Evolutionary conservation across 2,888 invertebrate species (phyloP), one percentile per base, ranked within the genome.

Genomic region (Chrysomela aeneicollis): DNA sequence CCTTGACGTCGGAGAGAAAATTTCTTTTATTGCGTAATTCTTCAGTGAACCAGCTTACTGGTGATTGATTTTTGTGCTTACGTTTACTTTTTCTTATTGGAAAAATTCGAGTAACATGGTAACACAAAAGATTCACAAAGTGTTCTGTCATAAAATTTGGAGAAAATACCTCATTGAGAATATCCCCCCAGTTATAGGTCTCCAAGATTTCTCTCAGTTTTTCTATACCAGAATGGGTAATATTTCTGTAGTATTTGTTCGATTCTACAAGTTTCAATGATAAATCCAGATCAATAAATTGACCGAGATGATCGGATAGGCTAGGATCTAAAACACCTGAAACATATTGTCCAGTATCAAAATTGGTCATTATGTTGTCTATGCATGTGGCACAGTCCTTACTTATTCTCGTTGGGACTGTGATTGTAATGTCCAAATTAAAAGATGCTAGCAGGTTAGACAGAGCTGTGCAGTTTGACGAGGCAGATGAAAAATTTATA

Each of bases 31-130:
- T 30, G n/a, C 52, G 52, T 22, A 52, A 10, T 3, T 52, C 30
- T 8, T 52, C 52, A 30, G 18, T 52, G 12, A 52, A 52, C 52
- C 52, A 52, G 52, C 22, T 12, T 3, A 52, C 52, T 21, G 52
- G 21, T 22, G 52, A 10, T 22, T 52, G 17, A 47, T 5, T 17
- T 19, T 47, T 17, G 15, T 47, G 17, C 8, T 10, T 18, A 19
- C 19, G 8, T 19, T 19, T 47, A 47, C 19, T 17, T 47, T 18
- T 47, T 15, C 19, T 47, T 19, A 47, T 8, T 8, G 47, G 47
- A 19, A 17, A 47, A 47, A 47, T 9, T 35, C 32, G 32, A 35
- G 10, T 35, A 35, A 35, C 32, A 35, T 35, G 32, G 32, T 35
- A 35, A 35, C 32, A 10, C 32, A 35, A 35, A 35, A 35, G 32